These are phyloP conservation scores for Leptocoma aspasia DNA, from an alignment of 2,113 vertebrate species.

Conservation along the genomic window DNA sequence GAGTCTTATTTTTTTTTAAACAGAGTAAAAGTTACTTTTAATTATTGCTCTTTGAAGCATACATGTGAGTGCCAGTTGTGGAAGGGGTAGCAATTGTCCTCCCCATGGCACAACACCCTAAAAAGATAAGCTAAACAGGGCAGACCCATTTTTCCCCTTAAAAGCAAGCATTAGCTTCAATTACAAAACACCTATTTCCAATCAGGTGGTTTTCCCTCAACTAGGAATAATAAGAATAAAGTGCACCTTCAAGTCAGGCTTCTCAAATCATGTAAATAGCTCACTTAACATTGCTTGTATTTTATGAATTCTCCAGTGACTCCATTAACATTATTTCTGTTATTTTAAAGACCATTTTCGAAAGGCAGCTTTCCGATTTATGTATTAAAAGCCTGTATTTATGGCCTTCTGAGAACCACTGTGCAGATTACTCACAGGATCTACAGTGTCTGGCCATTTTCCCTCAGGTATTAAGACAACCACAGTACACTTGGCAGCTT, in stretches of 20 bases:
- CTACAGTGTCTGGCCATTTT: neutral
- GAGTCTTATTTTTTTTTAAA: neutral
- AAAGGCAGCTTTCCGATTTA: neutral
- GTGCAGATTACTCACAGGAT: neutral
- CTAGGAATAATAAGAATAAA: neutral
- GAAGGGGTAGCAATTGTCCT: neutral
- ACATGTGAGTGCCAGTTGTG: neutral
- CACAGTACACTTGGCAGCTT: rapidly evolving
- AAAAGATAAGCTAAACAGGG: neutral
- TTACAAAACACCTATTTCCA: neutral
- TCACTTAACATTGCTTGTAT: neutral
- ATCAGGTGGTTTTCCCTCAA: neutral
- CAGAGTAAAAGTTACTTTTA: neutral
- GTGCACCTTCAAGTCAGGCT: neutral
- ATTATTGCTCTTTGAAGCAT: neutral
- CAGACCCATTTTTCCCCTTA: neutral
- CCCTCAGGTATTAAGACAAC: neutral
- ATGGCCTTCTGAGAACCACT: neutral
- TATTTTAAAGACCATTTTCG: neutral
- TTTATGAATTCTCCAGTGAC: neutral
- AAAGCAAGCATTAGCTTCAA: neutral
- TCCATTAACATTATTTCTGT: neutral
- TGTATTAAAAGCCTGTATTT: neutral
- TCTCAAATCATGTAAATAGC: neutral
- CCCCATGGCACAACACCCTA: neutral